Evolutionary conservation across 2,113 vertebrate species (phyloP).

Genomic region (Vulpes vulpes): DNA sequence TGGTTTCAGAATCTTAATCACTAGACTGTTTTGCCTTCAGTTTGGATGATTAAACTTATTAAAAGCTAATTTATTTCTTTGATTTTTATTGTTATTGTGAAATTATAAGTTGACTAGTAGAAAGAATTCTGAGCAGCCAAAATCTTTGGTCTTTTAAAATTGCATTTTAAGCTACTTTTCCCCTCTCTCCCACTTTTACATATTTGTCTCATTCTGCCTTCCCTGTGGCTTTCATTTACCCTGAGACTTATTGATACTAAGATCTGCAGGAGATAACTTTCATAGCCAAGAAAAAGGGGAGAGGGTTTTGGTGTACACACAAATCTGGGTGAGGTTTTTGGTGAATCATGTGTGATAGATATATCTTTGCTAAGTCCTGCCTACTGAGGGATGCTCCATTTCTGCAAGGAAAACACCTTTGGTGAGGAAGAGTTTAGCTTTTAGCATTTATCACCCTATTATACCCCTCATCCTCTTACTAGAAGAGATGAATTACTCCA

Average conservation of each 20-base stretch:
- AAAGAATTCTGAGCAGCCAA: conserved; percentile 19
- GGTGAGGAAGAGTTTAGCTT: not conserved
- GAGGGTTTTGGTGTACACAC: not conserved
- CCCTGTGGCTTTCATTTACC: not conserved
- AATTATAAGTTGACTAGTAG: conserved; percentile 10
- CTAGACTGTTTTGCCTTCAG: not conserved
- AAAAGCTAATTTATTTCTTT: conserved; percentile 50
- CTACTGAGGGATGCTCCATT: not conserved
- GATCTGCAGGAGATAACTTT: not conserved
- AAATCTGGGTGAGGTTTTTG: not conserved
- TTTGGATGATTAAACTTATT: conserved; percentile 51
- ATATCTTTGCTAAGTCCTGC: not conserved
- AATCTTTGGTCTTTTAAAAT: not conserved
- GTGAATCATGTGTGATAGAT: not conserved
- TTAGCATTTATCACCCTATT: not conserved
- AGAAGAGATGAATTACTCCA: not conserved
- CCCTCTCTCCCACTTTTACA: not conserved
- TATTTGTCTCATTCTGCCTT: not conserved
- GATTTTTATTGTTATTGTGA: not conserved
- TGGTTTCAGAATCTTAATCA: conserved; percentile 59
- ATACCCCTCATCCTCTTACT: not conserved
- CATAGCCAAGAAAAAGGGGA: not conserved
- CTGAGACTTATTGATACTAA: not conserved
- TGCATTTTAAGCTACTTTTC: not conserved
- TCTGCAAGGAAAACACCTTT: not conserved